Evolutionary conservation across 92 coral and sea anemone species (phyloP), one percentile per base, ranked within the genome.

Genomic region (Actinernus sp.): DNA sequence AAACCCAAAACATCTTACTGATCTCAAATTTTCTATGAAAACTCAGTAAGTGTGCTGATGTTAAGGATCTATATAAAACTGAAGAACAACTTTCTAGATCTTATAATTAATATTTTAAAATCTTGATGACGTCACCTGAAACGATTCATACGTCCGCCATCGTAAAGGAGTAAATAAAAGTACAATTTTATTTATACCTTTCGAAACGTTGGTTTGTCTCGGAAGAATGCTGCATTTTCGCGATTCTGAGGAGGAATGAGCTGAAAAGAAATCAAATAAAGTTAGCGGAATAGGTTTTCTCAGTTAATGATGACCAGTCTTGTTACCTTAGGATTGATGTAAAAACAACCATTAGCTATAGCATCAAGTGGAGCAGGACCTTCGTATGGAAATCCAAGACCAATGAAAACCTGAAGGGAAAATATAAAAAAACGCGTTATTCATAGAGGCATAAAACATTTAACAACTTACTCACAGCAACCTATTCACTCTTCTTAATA

Each of bases 361-460:
- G 98, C 98, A 60, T 93, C 98, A 27, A 93, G 92, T 24, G 98
- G 93, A 19, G 92, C 94, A 13, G 98, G 98, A 22, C 98, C 98
- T 80, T 93, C 98, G 30, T 55, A 93, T 26, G 98, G 98, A 27
- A 82, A 81, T 0, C 98, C 98, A 28, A 93, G 85, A 50, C 98
- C 98, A 36, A 93, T 74, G 13, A 93, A 90, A 0, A 90, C 97
- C 98, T 93, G 64, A 2, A 63, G 18, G 7, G 33, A 20, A 56
- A 10, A 2, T 39, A 45, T 28, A 62, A 44, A 62, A 2, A 56
- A 24, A 26, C 21, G 30, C 16, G 17, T 23, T 17, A 23, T 29
- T 3, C 17, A 4, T 53, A 29, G 2, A 14, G 51, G 8, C 41
- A 9, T 6, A n/a, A n/a, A 55, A 20, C 47, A 55, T 6, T 5